These are phyloP conservation scores for Mareca penelope DNA, from an alignment of 2,797 vertebrate species.

Conservation along the genomic window DNA sequence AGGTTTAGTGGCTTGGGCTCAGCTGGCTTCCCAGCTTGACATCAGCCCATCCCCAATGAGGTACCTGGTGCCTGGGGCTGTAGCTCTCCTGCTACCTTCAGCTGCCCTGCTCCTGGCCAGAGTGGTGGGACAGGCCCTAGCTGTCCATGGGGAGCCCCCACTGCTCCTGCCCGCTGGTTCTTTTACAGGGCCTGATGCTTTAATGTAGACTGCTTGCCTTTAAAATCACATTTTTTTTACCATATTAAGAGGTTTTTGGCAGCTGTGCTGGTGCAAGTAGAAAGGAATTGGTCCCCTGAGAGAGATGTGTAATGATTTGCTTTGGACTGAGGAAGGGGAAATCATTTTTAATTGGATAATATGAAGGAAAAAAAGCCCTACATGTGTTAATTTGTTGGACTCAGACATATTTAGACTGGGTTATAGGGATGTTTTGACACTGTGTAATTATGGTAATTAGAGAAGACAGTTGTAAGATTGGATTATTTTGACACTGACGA, in stretches of 20 bases:
- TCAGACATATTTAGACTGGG: constrained; percentile 32
- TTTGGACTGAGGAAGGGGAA: constrained; percentile 31
- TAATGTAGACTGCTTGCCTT: background rate
- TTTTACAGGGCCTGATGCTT: background rate
- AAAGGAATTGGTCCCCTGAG: constrained; percentile 35
- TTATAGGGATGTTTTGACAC: constrained; percentile 10
- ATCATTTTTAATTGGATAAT: constrained; percentile 57
- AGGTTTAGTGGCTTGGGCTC: background rate
- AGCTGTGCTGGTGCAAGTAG: background rate
- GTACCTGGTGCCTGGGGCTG: accelerated
- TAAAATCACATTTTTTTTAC: constrained; percentile 13
- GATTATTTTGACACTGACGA: background rate
- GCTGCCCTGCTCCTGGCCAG: background rate
- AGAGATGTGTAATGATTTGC: constrained; percentile 36
- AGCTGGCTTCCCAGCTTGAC: background rate
- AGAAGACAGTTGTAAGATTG: background rate
- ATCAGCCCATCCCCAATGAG: background rate
- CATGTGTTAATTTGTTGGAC: constrained; percentile 51
- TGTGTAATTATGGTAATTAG: background rate
- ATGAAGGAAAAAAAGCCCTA: background rate
- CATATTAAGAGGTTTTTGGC: constrained; percentile 30
- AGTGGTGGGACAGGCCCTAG: accelerated
- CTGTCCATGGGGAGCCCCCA: background rate
- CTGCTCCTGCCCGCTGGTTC: background rate
- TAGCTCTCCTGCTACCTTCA: accelerated